Base-by-base conservation (phyloP, 2,797 vertebrate genomes). In the Heliangelus exortis region DNA sequence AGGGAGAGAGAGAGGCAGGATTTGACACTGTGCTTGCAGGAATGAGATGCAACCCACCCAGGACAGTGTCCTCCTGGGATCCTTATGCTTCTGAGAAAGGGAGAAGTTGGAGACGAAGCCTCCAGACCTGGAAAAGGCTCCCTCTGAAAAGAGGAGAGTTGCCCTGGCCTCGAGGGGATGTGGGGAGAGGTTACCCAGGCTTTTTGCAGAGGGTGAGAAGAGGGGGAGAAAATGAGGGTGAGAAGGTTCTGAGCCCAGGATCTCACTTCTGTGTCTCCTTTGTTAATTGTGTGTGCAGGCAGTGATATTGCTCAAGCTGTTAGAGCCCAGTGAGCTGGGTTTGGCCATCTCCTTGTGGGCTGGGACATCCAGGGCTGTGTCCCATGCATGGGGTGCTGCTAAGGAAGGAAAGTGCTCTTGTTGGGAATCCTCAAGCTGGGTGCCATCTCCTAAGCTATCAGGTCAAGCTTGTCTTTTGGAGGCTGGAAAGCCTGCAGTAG, bases 21-120 rank as follows among this genome's bases (percentile, higher is more conserved):
- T 80, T 85, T 91, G 91, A 83, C 91, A 53, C 34, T 76, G 83
- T 0, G 1, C 85, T 67, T 5, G 1, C 11, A 0, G 85, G 91
- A 93, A 92, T 68, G 94, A 93, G 94, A 59, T 84, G 72, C 50
- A 79, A 29, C 53, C 87, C 61, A 25, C 72, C 72, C 41, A 93
- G 73, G 72, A 58, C 89, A 74, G 72, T 0, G 2, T 87, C 82
- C 84, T 91, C 61, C 55, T 50, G 69, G 50, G 68, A 47, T 54
- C 61, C 68, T 17, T 41, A 15, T 62, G 61, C 72, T 82, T 72
- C 58, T 8, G 5, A 39, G 76, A 68, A 54, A 83, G 41, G 26
- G 41, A 65, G 6, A 34, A 19, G 57, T 45, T 54, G 87, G 78
- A 93, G 76, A 25, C 21, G 39, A 41, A 68, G 78, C 68, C 78